Conservation (phyloP, 2,113 vertebrate genomes). For the Phyllostomus discolor region DNA sequence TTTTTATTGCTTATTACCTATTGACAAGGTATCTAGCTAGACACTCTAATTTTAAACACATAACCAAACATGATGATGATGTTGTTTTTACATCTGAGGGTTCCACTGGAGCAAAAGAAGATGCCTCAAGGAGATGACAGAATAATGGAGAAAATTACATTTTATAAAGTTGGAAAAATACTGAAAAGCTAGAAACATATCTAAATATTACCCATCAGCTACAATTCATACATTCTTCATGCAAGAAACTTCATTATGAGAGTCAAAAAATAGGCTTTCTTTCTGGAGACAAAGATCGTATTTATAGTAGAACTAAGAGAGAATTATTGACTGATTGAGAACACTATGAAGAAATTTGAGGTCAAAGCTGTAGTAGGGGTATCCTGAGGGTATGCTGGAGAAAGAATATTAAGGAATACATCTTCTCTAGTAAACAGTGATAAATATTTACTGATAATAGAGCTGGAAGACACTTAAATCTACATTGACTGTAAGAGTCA, state of each 20-base stretch:
- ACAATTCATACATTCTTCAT: background rate
- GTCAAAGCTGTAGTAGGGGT: background rate
- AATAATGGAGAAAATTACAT: background rate
- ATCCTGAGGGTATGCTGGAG: background rate
- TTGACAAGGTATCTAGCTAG: background rate
- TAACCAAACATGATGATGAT: background rate
- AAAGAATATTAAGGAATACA: background rate
- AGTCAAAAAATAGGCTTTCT: background rate
- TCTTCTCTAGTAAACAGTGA: background rate
- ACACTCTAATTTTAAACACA: background rate
- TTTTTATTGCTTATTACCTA: background rate
- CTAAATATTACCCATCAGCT: background rate
- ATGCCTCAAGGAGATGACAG: background rate
- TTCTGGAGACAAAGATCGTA: background rate
- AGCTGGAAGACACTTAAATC: background rate
- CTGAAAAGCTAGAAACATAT: background rate
- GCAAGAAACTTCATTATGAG: background rate
- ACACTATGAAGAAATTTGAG: background rate
- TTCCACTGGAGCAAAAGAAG: background rate
- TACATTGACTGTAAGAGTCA: background rate
- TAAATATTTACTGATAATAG: background rate
- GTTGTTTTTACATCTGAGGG: background rate
- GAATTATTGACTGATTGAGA: background rate
- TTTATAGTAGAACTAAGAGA: background rate
- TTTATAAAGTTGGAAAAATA: constrained; percentile 32